Percentiles rank a stretch among this genome's conserved stretches.
phyloP scores from a whole-genome alignment of 2,797 vertebrate genomes.

The Crypturellus tataupa region DNA sequence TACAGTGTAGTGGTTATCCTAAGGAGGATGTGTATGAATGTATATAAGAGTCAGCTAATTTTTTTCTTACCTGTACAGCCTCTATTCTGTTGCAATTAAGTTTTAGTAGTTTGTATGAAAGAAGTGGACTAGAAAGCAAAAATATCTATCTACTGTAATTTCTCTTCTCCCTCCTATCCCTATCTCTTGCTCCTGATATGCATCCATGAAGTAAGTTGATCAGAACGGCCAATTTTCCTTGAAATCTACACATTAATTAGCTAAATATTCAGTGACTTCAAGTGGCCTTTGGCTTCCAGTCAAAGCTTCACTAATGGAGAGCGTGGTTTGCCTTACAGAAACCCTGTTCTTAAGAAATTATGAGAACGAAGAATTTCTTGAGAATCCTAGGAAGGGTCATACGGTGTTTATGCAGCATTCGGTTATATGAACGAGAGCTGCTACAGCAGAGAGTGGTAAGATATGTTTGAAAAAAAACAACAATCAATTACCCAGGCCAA shows the following conservation, averaged over 20 bases:
- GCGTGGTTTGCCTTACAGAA: slow-evolving; percentile 87
- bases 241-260: slow-evolving; percentile 42
- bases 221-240: slow-evolving; percentile 56
- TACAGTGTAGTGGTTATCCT: slow-evolving; percentile 86
- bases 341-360: slow-evolving; percentile 75
- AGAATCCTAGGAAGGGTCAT: slow-evolving; percentile 62
- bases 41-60: slow-evolving; percentile 86
- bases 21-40: slow-evolving; percentile 87
- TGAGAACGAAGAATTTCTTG: slow-evolving; percentile 63
- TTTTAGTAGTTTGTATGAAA: slow-evolving; percentile 86
- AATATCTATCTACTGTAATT: slow-evolving; percentile 79
- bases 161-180: slow-evolving; percentile 73
- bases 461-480: slow-evolving; percentile 35
- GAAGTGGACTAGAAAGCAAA: slow-evolving; percentile 85
- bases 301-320: slow-evolving; percentile 75
- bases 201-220: slow-evolving; percentile 72
- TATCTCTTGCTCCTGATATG: slow-evolving; percentile 68
- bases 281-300: slow-evolving; percentile 75
- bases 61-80: slow-evolving; percentile 85
- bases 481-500: slow-evolving; percentile 62
- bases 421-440: slow-evolving; percentile 49
- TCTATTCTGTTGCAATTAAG: slow-evolving; percentile 84
- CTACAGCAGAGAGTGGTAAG: slow-evolving; percentile 30
- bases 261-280: slow-evolving; percentile 66
- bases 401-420: slow-evolving; percentile 65